Base-by-base conservation (phyloP, 2,797 vertebrate genomes). In the Eremophila alpestris region DNA sequence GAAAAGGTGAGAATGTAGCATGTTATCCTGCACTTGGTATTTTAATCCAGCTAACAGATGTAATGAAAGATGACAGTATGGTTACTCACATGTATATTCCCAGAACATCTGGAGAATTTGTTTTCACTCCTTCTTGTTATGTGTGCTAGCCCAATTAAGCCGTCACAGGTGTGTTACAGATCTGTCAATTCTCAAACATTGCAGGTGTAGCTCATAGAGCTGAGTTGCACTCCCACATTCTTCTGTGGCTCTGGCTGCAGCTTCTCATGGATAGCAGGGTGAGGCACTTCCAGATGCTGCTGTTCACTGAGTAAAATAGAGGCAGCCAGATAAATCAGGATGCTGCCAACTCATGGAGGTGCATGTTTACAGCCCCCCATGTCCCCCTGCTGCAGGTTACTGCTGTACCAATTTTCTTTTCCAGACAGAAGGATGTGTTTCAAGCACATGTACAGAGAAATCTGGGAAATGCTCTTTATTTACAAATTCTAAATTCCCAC, bases 51-150 rank as follows among this genome's bases (percentile, higher is more conserved):
- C 29, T 75, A 90, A 58, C 58, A 94, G 54, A 30, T 68, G 29
- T 68, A 90, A 78, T 51, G 62, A 58, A 93, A 90, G 38, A 71
- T 43, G 49, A 49, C 26, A 43, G 27, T 36, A 54, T 43, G 30
- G 11, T 26, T 89, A 60, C 23, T 92, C 0, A 0, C 11, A n/a
- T 30, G 27, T 75, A 51, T 91, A 79, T 73, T 90, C 77, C 48
- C 55, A 79, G 52, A 93, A 78, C 75, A 94, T 89, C 81, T 89
- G 87, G 56, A 77, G 3, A 79, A 34, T 54, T 77, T 92, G n/a
- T 18, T 63, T 92, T 55, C 52, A 23, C 40, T 45, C 29, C 32
- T 73, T n/a, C 2, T 51, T 83, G 45, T 75, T 86, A 16, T 18
- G 34, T 73, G 17, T 59, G 29, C 11, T 84, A 85, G 23, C 26